phyloP scores from a whole-genome alignment of 64 coral and sea anemone genomes.

The Pachyseris speciosa region DNA sequence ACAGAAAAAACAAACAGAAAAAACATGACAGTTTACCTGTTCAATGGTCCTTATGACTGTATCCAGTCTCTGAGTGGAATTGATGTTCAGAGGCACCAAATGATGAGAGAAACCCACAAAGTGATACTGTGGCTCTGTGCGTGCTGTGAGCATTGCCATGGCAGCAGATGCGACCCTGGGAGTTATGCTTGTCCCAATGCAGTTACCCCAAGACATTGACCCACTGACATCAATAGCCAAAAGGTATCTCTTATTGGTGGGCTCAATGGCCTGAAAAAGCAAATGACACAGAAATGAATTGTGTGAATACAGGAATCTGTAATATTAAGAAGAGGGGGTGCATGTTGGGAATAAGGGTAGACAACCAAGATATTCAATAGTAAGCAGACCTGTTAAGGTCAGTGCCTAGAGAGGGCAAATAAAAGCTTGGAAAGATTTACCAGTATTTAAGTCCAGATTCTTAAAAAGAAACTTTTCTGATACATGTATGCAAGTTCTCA shows the following conservation, averaged over 20 bases:
- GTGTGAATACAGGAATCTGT: neutral
- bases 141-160: slow-evolving; percentile 93
- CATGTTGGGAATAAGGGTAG: no score
- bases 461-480: no score
- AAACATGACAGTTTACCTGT: slow-evolving; percentile 57
- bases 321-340: no score
- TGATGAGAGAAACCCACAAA: slow-evolving; percentile 90
- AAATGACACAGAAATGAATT: neutral
- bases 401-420: no score
- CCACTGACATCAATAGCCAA: slow-evolving; percentile 94
- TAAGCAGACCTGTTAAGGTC: no score
- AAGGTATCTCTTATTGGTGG: slow-evolving; percentile 89
- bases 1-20: no score
- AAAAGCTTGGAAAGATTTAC: no score
- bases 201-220: slow-evolving; percentile 83
- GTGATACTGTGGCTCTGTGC: slow-evolving; percentile 63
- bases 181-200: slow-evolving; percentile 75
- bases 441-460: no score
- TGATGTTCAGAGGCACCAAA: slow-evolving; percentile 79
- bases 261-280: slow-evolving; percentile 69
- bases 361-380: no score
- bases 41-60: slow-evolving; percentile 66
- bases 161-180: slow-evolving; percentile 87
- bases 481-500: no score
- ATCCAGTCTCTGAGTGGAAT: slow-evolving; percentile 67